Percentiles rank a stretch among this genome's conserved stretches.
These are phyloP conservation scores for Emydoidea blandingii DNA, from an alignment of 2,797 vertebrate species.

Conservation along the genomic window DNA sequence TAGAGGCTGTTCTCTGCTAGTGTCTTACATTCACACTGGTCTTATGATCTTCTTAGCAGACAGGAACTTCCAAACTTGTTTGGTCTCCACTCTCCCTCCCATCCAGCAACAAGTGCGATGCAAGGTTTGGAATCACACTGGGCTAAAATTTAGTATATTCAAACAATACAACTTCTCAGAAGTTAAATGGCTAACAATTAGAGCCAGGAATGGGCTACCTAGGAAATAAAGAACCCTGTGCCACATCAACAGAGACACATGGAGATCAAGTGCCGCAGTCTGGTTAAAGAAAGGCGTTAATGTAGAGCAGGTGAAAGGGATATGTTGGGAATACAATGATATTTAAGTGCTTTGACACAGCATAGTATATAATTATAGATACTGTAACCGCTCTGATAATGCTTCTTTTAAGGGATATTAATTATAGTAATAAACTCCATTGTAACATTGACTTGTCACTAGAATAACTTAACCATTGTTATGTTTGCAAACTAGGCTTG, in stretches of 20 bases:
- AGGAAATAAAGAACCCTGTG: not conserved
- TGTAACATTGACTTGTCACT: slow-evolving; percentile 23
- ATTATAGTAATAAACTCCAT: slow-evolving; percentile 14
- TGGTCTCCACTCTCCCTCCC: not conserved
- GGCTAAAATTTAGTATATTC: not conserved
- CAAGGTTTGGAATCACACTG: not conserved
- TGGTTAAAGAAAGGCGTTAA: slow-evolving; percentile 42
- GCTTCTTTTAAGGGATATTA: slow-evolving; percentile 30
- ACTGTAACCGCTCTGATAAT: slow-evolving; percentile 32
- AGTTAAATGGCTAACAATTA: not conserved
- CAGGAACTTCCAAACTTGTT: not conserved
- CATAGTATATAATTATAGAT: slow-evolving; percentile 41
- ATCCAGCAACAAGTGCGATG: not conserved
- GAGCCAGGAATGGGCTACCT: not conserved
- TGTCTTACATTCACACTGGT: not conserved
- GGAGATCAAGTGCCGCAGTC: not conserved
- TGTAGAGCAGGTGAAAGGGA: slow-evolving; percentile 30
- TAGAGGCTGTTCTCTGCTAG: not conserved
- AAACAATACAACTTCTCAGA: not conserved
- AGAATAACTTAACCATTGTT: not conserved
- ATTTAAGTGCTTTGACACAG: slow-evolving; percentile 12
- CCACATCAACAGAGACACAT: slow-evolving; percentile 9
- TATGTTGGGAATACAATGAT: slow-evolving; percentile 3
- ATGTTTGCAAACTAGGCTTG: slow-evolving; percentile 26
- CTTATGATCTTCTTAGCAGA: not conserved